A percentile compares a stretch with the other conserved stretches of the same genome.
These are phyloP conservation scores for Myripristis jacobus DNA, from an alignment of 2,797 vertebrate genomes.

Conservation along the genomic window DNA sequence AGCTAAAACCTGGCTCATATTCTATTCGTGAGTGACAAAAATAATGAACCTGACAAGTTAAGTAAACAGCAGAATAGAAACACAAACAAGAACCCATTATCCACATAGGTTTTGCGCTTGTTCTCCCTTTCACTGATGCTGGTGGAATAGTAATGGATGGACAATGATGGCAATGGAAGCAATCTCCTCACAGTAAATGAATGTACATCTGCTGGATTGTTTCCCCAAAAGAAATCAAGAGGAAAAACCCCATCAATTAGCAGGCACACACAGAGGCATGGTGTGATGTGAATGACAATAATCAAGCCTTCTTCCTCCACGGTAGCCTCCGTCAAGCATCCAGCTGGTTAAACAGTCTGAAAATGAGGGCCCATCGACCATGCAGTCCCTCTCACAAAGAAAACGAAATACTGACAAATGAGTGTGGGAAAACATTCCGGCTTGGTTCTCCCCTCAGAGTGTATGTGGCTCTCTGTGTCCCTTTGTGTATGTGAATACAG, in stretches of 20 bases:
- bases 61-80: slow-evolving; percentile 55
- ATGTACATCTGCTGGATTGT: slow-evolving; percentile 80
- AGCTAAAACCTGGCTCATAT: slow-evolving; percentile 36
- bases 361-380: slow-evolving; percentile 50
- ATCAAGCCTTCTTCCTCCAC: slow-evolving; percentile 53
- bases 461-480: slow-evolving; percentile 13
- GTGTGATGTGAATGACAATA: slow-evolving; percentile 77
- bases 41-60: slow-evolving; percentile 57
- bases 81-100: slow-evolving; percentile 54
- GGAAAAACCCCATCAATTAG: slow-evolving; percentile 77
- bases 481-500: slow-evolving; percentile 33
- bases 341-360: slow-evolving; percentile 52
- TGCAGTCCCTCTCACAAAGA: slow-evolving; percentile 25
- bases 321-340: slow-evolving; percentile 52
- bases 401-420: slow-evolving; percentile 43
- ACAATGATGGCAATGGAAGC: slow-evolving; percentile 71
- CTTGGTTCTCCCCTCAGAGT: slow-evolving; percentile 29
- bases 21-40: slow-evolving; percentile 49
- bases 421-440: slow-evolving; percentile 25
- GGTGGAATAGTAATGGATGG: slow-evolving; percentile 64
- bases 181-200: slow-evolving; percentile 76
- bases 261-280: slow-evolving; percentile 56
- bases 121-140: slow-evolving; percentile 42
- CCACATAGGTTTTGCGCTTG: slow-evolving; percentile 42
- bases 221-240: slow-evolving; percentile 78